Evolutionary conservation across 2,888 invertebrate species (phyloP), one percentile per base, ranked within the genome.

Genomic region (Ctena decussata): DNA sequence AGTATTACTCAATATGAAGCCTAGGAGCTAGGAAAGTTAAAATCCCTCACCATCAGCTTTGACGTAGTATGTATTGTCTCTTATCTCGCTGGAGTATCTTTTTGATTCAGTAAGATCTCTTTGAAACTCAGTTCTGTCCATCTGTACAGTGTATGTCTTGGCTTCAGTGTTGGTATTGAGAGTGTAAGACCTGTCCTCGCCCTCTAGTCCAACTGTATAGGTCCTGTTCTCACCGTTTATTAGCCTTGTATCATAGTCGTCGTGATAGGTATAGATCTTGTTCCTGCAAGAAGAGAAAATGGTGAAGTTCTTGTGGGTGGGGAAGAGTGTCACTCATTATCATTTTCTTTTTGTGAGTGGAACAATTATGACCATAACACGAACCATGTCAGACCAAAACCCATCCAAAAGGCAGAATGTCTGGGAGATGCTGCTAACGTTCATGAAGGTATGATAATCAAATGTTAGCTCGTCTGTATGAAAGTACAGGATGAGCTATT

Each of bases 191-290:
- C 44, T 39, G 1, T 46, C 44, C 12, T 72, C 44, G 3, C 30
- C 72, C 1, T 24, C 44, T 15, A 72, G 32, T 15, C 53, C 70
- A 15, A 70, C 39, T 3, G 70, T 44, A 77, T 84, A 87, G 37
- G 84, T 84, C 60, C 70, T 79, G 2, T 84, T 37, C 0, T 87
- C 84, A 1, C 76, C 53, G 32, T 77, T 82, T 18, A 77, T 65
- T 2, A 46, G 69, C 0, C 84, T 70, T 0, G 82, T 82, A 69
- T 85, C 85, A 21, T 72, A 85, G 27, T 85, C 85, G 44, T 85
- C 85, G 21, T 82, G 71, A 65, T 87, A 87, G 72, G 78, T 80
- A 70, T 81, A 87, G n/a, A 87, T 85, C 60, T 83, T 85, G 49
- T 85, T 82, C 46, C 75, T 79, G 21, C 27, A 37, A 27, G 73